Percentiles rank a stretch among this genome's conserved stretches.
Evolutionary conservation across 2,113 vertebrate genomes (phyloP).

Genomic region (Notechis scutatus): DNA sequence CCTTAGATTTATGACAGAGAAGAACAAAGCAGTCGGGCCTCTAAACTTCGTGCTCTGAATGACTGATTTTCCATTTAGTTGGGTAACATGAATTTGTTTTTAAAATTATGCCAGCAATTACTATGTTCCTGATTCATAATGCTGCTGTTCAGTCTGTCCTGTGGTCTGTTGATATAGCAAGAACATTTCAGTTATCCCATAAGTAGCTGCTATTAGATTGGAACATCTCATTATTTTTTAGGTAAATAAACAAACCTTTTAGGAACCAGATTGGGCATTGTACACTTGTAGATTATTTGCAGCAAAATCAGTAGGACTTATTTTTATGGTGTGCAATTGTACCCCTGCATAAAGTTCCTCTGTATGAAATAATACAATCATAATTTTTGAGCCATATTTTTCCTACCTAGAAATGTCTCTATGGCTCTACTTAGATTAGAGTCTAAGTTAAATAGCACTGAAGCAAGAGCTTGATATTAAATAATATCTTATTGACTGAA

Average conservation of each 20-base stretch:
- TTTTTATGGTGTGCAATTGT: neutral
- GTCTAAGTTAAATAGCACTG: neutral
- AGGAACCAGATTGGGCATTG: neutral
- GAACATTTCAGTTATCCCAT: constrained; percentile 12
- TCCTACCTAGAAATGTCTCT: neutral
- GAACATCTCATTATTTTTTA: constrained; percentile 27
- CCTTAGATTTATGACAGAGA: constrained; percentile 61
- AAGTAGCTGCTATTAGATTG: constrained; percentile 15
- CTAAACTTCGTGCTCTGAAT: constrained; percentile 68
- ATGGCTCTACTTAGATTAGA: neutral
- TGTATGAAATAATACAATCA: neutral
- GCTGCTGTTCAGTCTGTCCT: constrained; percentile 44
- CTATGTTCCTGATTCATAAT: constrained; percentile 48
- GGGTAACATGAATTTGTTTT: constrained; percentile 56
- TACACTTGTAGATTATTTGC: neutral
- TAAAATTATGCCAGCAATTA: constrained; percentile 59
- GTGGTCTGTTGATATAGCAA: constrained; percentile 36
- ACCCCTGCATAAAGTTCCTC: neutral
- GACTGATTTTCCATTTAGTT: constrained; percentile 68
- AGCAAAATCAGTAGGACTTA: neutral
- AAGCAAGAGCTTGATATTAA: neutral
- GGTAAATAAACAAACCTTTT: constrained; percentile 3
- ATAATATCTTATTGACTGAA: neutral
- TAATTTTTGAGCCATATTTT: neutral
- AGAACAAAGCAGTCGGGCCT: constrained; percentile 51